Base-by-base conservation (phyloP, 1,140 invertebrate species). In the Dryas iulia region DNA sequence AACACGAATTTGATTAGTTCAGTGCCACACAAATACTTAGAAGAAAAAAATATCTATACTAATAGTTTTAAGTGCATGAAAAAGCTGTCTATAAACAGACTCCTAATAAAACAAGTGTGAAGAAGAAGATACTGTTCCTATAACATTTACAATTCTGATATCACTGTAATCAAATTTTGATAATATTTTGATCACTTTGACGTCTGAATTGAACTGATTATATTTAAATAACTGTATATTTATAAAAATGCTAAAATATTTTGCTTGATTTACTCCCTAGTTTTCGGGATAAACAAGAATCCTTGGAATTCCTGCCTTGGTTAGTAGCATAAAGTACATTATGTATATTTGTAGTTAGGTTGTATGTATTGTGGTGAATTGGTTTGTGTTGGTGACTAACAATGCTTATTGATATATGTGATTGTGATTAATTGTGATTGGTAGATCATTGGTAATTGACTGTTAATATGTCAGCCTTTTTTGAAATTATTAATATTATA, bases 271-370 rank as follows among this genome's bases (percentile, higher is more conserved):
- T 89, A 86, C 86, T 89, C 82, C 82, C 82, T 94, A 95, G 94
- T 95, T 94, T 94, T 93, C 93, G 94, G 94, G 94, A 95, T 93
- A 95, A 95, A 92, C 92, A 92, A 92, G 94, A 95, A 89, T 91
- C 92, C 79, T 94, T 95, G 94, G 94, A 95, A 91, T 95, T 94
- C 93, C 93, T 94, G 86, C 94, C 94, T 93, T 95, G 94, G 94
- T 95, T 94, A 94, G 94, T 95, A 95, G 79, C 81, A 85, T 76
- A 80, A 74, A 82, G 79, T 87, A 83, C 81, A 81, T 82, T 85
- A n/a, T n/a, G n/a, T n/a, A n/a, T n/a, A 82, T 80, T 57, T 66
- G 78, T 86, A 83, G 81, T 61, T 82, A 73, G 73, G 65, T 76
- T 80, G 68, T 78, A 30, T 80, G 68, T 78, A 30, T 47, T 57